Evolutionary conservation across 2,113 vertebrate genomes (phyloP).

Genomic region (Lucifuga dentata): DNA sequence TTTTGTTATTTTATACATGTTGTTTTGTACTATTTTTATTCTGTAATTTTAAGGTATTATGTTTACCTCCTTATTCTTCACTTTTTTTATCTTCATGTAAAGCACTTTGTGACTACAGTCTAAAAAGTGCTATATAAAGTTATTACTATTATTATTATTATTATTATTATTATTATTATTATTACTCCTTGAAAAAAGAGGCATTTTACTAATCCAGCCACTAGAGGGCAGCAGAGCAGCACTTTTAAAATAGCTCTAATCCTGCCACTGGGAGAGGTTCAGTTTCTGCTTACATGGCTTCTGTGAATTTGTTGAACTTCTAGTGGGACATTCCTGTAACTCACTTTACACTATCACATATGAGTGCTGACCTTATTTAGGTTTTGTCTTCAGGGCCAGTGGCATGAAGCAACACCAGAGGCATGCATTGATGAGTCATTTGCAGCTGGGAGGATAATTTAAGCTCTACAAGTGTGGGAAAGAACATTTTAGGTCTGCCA

Average conservation of each 20-base stretch:
- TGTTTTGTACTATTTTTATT: too few relatives aligned
- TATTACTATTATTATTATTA: too few relatives aligned
- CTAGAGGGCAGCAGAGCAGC: conserved; percentile 55
- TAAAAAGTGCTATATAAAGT: too few relatives aligned
- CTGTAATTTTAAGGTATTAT: too few relatives aligned
- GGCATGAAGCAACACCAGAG: background rate
- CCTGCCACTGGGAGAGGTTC: background rate
- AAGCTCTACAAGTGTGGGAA: background rate
- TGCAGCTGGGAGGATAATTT: conserved; percentile 1
- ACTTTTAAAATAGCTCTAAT: background rate
- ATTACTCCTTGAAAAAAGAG: too few relatives aligned
- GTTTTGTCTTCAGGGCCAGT: background rate
- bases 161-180: too few relatives aligned
- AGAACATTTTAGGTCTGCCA: background rate
- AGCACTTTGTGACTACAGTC: too few relatives aligned
- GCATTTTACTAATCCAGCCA: conserved; percentile 11
- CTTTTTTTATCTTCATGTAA: too few relatives aligned
- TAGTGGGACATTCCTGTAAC: background rate
- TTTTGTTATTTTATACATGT: too few relatives aligned
- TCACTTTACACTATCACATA: background rate
- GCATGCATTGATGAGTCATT: background rate
- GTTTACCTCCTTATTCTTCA: too few relatives aligned
- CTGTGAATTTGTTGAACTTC: background rate
- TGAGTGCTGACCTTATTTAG: background rate
- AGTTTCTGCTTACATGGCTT: background rate